A percentile compares a stretch with the other conserved stretches of the same genome.
Conservation (phyloP, 2,113 vertebrate genomes). For the Copsychus sechellarum region DNA sequence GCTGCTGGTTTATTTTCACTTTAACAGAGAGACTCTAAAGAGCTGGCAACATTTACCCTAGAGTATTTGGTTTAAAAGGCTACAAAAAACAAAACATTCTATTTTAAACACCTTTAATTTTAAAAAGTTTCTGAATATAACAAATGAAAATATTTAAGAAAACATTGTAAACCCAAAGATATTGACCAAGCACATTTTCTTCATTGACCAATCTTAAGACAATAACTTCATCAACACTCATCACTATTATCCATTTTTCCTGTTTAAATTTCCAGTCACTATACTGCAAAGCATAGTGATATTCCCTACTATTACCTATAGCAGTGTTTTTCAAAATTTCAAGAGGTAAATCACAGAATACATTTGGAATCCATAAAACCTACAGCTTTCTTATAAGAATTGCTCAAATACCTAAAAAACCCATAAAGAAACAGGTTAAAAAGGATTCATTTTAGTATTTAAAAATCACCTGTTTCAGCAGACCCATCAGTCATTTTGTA, state of each 20-base stretch:
- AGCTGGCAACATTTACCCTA: slow-evolving; percentile 29
- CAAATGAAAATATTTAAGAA: slow-evolving; percentile 33
- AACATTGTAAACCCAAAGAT: slow-evolving; percentile 44
- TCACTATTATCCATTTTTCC: background rate
- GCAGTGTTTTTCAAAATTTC: background rate
- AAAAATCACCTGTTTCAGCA: background rate
- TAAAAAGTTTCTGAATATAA: slow-evolving; percentile 64
- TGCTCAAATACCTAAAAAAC: background rate
- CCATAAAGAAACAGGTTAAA: background rate
- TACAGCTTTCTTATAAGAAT: background rate
- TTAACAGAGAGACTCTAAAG: background rate
- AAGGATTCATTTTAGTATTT: background rate
- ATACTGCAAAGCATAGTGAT: background rate
- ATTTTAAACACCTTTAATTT: slow-evolving; percentile 35
- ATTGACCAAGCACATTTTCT: slow-evolving; percentile 5
- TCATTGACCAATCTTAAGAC: slow-evolving; percentile 40
- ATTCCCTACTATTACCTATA: background rate
- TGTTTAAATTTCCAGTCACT: background rate
- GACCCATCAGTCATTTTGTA: background rate
- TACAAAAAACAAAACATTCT: background rate
- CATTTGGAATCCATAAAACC: background rate
- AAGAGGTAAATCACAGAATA: background rate
- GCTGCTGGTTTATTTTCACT: slow-evolving; percentile 19
- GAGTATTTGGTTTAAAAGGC: slow-evolving; percentile 43
- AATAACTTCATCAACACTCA: slow-evolving; percentile 1